Percentiles rank a stretch among this genome's conserved stretches.
Conservation (phyloP, 2,888 invertebrate genomes). For the Scaeva pyrastri region DNA sequence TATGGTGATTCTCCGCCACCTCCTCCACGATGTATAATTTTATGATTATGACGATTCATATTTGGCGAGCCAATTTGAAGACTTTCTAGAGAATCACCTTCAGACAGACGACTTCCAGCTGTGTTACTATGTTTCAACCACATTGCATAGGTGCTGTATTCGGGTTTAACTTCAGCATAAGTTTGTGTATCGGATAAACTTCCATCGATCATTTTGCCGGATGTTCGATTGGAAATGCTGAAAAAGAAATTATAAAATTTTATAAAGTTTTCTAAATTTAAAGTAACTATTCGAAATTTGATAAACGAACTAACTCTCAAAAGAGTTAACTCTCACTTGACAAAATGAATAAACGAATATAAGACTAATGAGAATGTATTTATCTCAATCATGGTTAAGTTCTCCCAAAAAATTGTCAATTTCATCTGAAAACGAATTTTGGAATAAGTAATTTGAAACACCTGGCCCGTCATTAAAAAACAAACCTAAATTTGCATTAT, state of each 20-base stretch:
- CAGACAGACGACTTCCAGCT: constrained; percentile 91
- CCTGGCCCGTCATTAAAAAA: too few relatives aligned
- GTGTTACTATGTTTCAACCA: constrained; percentile 95
- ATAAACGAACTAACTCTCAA: too few relatives aligned
- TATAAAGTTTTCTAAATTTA: background rate
- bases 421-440: too few relatives aligned
- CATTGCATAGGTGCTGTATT: constrained; percentile 92
- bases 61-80: constrained; percentile 90
- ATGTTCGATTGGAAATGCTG: constrained; percentile 80
- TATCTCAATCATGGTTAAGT: too few relatives aligned
- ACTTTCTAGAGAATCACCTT: constrained; percentile 95
- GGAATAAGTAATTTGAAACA: too few relatives aligned
- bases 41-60: constrained; percentile 84
- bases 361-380: too few relatives aligned
- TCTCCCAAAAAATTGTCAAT: too few relatives aligned
- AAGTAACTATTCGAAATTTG: too few relatives aligned
- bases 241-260: constrained; percentile 7
- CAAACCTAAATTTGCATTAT: background rate
- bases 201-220: constrained; percentile 88
- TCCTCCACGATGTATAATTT: constrained; percentile 81
- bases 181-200: constrained; percentile 94
- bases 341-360: too few relatives aligned
- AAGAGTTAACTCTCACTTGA: too few relatives aligned
- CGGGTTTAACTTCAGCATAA: constrained; percentile 89
- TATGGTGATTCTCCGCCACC: constrained; percentile 81